Evolutionary conservation across 2,888 invertebrate species (phyloP).

Genomic region (Galerucella calmariensis): DNA sequence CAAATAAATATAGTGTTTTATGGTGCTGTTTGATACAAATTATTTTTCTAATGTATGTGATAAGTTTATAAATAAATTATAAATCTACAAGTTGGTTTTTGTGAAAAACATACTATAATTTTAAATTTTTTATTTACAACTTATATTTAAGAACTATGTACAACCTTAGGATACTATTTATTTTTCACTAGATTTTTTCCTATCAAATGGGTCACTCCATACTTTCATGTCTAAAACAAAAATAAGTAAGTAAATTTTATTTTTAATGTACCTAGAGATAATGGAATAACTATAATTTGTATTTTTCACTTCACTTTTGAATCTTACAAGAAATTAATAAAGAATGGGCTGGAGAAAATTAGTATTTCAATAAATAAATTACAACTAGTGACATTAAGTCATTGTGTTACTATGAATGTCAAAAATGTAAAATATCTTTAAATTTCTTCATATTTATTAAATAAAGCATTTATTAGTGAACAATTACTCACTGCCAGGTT

Average conservation of each 20-base stretch:
- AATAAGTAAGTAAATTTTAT: slow-evolving; percentile 12
- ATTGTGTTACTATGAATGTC: too few relatives aligned
- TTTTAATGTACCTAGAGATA: too few relatives aligned
- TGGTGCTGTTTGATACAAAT: background rate
- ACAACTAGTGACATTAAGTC: too few relatives aligned
- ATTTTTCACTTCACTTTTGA: background rate
- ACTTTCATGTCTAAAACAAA: slow-evolving; percentile 67
- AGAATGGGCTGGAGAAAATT: too few relatives aligned
- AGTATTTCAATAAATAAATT: too few relatives aligned
- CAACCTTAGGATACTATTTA: background rate
- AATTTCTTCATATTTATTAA: background rate
- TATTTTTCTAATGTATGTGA: background rate
- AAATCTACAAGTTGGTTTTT: background rate
- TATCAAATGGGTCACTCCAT: slow-evolving; percentile 68
- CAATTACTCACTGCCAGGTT: slow-evolving; percentile 68
- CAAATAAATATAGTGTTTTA: background rate
- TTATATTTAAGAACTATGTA: background rate
- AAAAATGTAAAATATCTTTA: too few relatives aligned
- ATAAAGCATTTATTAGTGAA: background rate
- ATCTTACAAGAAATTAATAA: background rate
- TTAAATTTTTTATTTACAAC: background rate
- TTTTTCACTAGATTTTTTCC: slow-evolving; percentile 56
- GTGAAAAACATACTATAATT: background rate
- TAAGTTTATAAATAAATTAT: background rate
- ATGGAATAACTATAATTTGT: background rate